Conservation (phyloP, 1,140 invertebrate genomes). For the Dendroctonus ponderosae region DNA sequence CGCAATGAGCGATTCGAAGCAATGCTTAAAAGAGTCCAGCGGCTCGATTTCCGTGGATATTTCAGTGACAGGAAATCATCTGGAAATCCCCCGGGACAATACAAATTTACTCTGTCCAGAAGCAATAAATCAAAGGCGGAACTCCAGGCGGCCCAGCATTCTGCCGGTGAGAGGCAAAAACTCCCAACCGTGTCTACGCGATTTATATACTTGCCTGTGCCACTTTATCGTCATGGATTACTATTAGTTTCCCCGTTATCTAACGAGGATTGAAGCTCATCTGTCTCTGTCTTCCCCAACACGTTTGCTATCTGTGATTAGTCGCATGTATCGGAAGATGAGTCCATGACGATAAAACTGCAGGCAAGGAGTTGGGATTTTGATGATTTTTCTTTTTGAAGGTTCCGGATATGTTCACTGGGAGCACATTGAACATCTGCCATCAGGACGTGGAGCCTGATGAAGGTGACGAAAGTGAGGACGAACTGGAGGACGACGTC, state of each 20-base stretch:
- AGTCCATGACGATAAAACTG: background rate
- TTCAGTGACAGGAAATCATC: slow-evolving; percentile 68
- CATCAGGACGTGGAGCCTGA: slow-evolving; percentile 66
- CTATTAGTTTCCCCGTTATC: too few relatives aligned
- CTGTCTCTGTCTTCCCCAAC: too few relatives aligned
- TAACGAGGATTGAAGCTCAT: too few relatives aligned
- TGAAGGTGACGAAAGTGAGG: slow-evolving; percentile 78
- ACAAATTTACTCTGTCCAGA: slow-evolving; percentile 79
- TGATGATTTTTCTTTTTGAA: slow-evolving; percentile 9
- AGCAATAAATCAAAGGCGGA: slow-evolving; percentile 70
- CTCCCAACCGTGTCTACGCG: too few relatives aligned
- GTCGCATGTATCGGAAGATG: too few relatives aligned
- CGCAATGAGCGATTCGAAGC: slow-evolving; percentile 58
- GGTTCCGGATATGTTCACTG: slow-evolving; percentile 78
- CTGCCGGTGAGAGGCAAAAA: slow-evolving; percentile 61
- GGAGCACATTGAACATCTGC: slow-evolving; percentile 68
- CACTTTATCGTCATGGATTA: too few relatives aligned
- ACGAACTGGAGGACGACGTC: slow-evolving; percentile 84
- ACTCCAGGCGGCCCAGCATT: slow-evolving; percentile 81
- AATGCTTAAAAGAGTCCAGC: slow-evolving; percentile 63
- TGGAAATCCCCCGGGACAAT: slow-evolving; percentile 76
- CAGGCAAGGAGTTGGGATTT: background rate
- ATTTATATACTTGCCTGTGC: too few relatives aligned
- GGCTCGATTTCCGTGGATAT: slow-evolving; percentile 59
- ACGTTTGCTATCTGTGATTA: too few relatives aligned